Evolutionary conservation across 2,888 invertebrate species (phyloP).

Genomic region (Stratiomys singularior): DNA sequence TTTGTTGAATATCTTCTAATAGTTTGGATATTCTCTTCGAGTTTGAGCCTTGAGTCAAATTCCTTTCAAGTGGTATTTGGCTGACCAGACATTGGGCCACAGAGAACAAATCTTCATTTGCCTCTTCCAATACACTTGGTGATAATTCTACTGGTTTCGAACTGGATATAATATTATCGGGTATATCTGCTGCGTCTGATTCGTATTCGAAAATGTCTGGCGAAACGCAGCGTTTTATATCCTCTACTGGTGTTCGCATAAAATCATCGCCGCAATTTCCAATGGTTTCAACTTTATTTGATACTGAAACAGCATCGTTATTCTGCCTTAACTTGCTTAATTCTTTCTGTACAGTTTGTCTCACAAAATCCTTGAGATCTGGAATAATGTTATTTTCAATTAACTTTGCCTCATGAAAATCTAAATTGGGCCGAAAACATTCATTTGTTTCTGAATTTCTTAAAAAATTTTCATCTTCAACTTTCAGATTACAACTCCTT

Average conservation of each 20-base stretch:
- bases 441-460: conserved; percentile 47
- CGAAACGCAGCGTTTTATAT: conserved; percentile 8
- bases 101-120: neutral
- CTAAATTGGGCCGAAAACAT: conserved; percentile 50
- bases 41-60: neutral
- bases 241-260: neutral
- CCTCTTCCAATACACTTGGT: neutral
- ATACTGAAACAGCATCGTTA: neutral
- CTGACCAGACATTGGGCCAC: neutral
- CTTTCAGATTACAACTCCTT: conserved; percentile 31
- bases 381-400: conserved; percentile 16
- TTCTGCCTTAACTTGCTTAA: conserved; percentile 7
- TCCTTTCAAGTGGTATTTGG: neutral
- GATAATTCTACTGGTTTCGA: neutral
- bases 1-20: conserved; percentile 16
- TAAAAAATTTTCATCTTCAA: conserved; percentile 50
- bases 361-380: conserved; percentile 23
- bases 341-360: conserved; percentile 31
- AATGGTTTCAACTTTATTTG: neutral
- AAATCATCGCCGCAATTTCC: neutral
- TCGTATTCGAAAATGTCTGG: conserved; percentile 24
- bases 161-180: neutral
- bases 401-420: conserved; percentile 43
- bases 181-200: neutral
- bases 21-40: conserved; percentile 1